Conservation (phyloP, 2,113 vertebrate genomes). For the Poicephalus gulielmi region DNA sequence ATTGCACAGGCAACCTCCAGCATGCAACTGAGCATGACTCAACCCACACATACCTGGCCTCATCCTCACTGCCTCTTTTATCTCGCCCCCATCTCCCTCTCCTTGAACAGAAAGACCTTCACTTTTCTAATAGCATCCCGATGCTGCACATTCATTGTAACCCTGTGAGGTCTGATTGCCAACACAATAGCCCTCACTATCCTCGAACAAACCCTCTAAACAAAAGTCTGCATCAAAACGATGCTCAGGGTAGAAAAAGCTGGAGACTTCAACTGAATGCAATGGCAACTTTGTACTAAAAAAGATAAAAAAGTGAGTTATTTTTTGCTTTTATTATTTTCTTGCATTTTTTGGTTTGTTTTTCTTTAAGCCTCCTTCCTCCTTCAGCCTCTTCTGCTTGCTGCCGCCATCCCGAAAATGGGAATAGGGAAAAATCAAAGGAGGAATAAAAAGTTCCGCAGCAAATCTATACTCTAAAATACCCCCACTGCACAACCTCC, state of each 20-base stretch:
- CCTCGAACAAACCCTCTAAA: not conserved
- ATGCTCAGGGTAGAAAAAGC: not conserved
- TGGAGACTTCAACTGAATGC: not conserved
- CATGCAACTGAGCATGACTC: not conserved
- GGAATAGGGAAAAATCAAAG: not conserved
- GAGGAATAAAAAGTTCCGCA: not conserved
- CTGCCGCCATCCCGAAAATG: not conserved
- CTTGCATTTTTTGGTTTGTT: not conserved
- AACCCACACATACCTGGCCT: not conserved
- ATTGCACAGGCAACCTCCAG: not conserved
- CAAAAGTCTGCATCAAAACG: not conserved
- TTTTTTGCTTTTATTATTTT: not conserved
- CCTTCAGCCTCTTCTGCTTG: not conserved
- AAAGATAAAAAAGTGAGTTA: rapidly evolving
- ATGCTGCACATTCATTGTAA: rapidly evolving
- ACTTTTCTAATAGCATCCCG: not conserved
- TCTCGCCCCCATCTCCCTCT: not conserved
- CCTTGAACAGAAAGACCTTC: not conserved
- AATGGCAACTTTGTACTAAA: not conserved
- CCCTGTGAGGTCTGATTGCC: not conserved
- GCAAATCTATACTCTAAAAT: conserved; percentile 5
- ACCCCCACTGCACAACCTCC: not conserved
- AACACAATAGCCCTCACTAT: not conserved
- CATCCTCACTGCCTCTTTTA: not conserved
- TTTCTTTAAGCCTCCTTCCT: not conserved